A percentile compares a stretch with the other conserved stretches of the same genome.
Evolutionary conservation across 2,797 vertebrate genomes (phyloP).

Genomic region (Erethizon dorsatum): DNA sequence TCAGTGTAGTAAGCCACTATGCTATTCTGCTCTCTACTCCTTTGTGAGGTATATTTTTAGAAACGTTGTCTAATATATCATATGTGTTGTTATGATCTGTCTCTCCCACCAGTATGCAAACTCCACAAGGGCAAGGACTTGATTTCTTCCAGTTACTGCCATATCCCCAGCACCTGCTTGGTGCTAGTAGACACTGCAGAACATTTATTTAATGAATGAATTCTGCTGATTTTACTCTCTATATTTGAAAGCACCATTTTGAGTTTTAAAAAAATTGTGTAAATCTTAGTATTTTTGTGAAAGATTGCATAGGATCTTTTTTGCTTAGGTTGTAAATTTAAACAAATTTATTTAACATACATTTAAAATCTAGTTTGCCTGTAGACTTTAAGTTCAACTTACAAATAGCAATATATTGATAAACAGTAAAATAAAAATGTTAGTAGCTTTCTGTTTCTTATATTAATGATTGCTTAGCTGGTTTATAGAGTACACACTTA

Average conservation of each 20-base stretch:
- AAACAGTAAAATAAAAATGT: slow-evolving; percentile 53
- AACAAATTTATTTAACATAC: background rate
- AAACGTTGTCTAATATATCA: background rate
- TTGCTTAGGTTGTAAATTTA: slow-evolving; percentile 38
- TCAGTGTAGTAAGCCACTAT: background rate
- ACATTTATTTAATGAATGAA: background rate
- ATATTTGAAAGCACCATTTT: slow-evolving; percentile 18
- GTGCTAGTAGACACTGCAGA: background rate
- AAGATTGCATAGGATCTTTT: background rate
- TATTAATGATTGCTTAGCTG: slow-evolving; percentile 55
- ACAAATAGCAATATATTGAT: slow-evolving; percentile 21
- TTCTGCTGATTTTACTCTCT: background rate
- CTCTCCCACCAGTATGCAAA: background rate
- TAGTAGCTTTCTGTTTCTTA: slow-evolving; percentile 16
- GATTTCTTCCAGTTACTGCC: background rate
- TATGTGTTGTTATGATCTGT: background rate
- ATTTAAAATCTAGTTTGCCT: slow-evolving; percentile 40
- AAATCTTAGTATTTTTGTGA: background rate
- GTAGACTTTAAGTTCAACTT: slow-evolving; percentile 60
- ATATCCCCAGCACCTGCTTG: background rate
- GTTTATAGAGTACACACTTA: slow-evolving; percentile 5
- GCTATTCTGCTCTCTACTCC: background rate
- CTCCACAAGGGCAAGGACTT: background rate
- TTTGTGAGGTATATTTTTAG: background rate
- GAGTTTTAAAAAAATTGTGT: background rate